These are phyloP conservation scores for Venturia canescens DNA, from an alignment of 1,140 invertebrate genomes.

Conservation along the genomic window DNA sequence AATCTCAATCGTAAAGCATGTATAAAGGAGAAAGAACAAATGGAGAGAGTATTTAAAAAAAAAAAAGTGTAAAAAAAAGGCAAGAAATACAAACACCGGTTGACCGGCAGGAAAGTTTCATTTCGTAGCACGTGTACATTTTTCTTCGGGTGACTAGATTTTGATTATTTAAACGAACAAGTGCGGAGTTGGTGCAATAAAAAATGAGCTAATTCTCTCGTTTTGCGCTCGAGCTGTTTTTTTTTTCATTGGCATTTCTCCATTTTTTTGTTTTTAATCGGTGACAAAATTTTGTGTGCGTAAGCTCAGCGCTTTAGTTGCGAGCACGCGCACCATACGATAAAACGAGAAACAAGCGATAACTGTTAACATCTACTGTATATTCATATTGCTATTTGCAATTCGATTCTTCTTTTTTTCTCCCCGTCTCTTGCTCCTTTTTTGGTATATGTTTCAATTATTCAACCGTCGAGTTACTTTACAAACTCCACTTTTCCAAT, in stretches of 20 bases:
- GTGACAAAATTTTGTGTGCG: conserved; percentile 6
- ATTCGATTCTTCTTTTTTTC: conserved; percentile 37
- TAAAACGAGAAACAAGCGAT: conserved; percentile 30
- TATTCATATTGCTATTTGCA: conserved; percentile 45
- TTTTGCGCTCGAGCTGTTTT: not conserved
- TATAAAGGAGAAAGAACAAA: not conserved
- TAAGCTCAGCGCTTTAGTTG: conserved; percentile 6
- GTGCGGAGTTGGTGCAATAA: conserved; percentile 20
- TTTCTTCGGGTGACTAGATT: conserved; percentile 52
- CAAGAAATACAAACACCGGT: conserved; percentile 26
- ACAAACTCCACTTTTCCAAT: conserved; percentile 11
- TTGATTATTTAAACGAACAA: conserved; percentile 50
- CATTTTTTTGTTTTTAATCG: conserved; percentile 3
- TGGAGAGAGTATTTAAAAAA: not conserved
- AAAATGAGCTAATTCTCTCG: conserved; percentile 21
- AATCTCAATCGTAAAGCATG: not conserved
- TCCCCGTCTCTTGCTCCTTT: conserved; percentile 14
- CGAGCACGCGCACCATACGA: not conserved
- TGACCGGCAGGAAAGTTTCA: conserved; percentile 31
- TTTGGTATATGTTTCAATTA: conserved; percentile 50
- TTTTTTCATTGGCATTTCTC: not conserved
- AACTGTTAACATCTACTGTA: conserved; percentile 35
- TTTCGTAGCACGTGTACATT: conserved; percentile 40
- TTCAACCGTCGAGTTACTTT: conserved; percentile 33
- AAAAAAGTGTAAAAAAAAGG: not conserved